Percentiles rank a stretch among this genome's conserved stretches.
These are phyloP conservation scores for Harlomillsia oculata DNA, from an alignment of 1,140 invertebrate genomes.

Conservation along the genomic window DNA sequence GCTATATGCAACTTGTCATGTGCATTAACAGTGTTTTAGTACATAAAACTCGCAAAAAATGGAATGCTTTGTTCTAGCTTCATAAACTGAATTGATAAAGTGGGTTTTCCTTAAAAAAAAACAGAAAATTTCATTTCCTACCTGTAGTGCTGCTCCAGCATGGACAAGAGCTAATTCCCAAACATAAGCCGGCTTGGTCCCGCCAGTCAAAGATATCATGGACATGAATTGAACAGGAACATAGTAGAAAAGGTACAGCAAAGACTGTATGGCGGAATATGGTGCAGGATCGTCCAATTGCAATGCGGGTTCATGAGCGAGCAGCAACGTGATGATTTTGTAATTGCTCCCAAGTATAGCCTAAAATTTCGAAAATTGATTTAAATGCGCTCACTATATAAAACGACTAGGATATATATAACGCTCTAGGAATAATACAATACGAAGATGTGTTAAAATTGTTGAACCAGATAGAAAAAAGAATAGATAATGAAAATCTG, in stretches of 20 bases:
- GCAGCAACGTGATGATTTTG: background rate
- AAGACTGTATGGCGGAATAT: slow-evolving; percentile 24
- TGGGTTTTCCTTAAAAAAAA: background rate
- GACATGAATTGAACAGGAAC: slow-evolving; percentile 22
- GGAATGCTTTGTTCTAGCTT: no score
- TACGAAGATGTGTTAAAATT: no score
- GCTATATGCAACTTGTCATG: no score
- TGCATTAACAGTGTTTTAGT: no score
- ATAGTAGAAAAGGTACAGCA: slow-evolving; percentile 28
- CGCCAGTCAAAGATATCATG: slow-evolving; percentile 8
- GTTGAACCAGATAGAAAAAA: background rate
- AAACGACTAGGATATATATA: no score
- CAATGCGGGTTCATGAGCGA: slow-evolving; percentile 21
- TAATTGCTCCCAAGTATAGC: background rate
- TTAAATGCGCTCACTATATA: no score
- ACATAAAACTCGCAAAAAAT: no score
- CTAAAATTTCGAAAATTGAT: background rate
- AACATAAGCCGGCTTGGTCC: slow-evolving; percentile 15
- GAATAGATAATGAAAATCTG: background rate
- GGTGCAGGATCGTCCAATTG: slow-evolving; percentile 28
- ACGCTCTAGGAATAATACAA: no score
- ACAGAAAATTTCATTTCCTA: no score
- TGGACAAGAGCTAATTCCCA: slow-evolving; percentile 31
- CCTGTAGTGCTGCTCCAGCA: slow-evolving; percentile 29
- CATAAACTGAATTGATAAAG: background rate